These are phyloP conservation scores for Drosophila chauvacae DNA, from an alignment of 1,140 invertebrate species.

Conservation along the genomic window DNA sequence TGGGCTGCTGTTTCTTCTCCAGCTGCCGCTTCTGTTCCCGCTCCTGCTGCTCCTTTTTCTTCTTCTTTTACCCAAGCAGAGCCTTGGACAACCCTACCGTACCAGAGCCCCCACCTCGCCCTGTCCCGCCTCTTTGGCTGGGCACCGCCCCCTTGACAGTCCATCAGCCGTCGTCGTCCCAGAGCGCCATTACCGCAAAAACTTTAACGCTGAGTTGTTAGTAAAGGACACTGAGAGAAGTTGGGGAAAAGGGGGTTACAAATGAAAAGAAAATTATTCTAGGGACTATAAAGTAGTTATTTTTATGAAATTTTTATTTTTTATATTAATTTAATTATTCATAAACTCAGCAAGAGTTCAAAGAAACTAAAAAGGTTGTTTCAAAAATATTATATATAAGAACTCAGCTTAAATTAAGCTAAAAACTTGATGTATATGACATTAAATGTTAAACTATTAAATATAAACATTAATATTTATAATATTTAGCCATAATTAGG, in stretches of 20 bases:
- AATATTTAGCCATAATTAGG: neutral
- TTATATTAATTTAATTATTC: neutral
- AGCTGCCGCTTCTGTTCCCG: constrained; percentile 10
- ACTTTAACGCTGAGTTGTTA: constrained; percentile 75
- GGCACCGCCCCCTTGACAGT: constrained; percentile 37
- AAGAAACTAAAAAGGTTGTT: no score
- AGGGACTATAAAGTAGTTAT: neutral
- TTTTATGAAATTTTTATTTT: rapidly evolving
- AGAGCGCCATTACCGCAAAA: constrained; percentile 79
- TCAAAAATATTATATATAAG: no score
- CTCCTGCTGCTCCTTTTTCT: constrained; percentile 7
- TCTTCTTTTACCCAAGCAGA: neutral
- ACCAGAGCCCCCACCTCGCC: neutral
- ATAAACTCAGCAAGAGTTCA: neutral
- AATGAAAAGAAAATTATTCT: neutral
- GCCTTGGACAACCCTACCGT: constrained; percentile 16
- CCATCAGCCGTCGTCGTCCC: constrained; percentile 63
- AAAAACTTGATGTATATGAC: neutral
- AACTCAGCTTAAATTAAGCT: no score
- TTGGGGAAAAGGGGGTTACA: neutral
- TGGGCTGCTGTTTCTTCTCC: constrained; percentile 57
- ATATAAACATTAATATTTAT: neutral
- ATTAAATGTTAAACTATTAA: neutral
- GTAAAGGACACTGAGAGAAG: constrained; percentile 16
- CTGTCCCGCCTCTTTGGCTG: neutral